A percentile compares a stretch with the other conserved stretches of the same genome.
phyloP scores from a whole-genome alignment of 2,113 vertebrate species.

The Ochotona curzoniae region DNA sequence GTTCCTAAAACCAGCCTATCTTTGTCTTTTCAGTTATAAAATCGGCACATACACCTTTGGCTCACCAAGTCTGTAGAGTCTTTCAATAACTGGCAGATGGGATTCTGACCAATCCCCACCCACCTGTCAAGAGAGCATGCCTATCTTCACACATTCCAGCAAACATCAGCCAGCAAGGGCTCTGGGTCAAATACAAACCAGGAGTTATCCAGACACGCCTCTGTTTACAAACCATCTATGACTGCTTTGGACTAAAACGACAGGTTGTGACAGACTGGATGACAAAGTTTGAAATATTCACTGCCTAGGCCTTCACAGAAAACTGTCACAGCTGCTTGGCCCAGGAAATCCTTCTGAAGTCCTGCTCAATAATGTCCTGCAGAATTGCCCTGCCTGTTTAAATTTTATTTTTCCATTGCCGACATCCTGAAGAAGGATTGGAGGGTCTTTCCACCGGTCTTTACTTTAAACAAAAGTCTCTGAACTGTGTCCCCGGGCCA shows the following conservation, averaged over 20 bases:
- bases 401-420: background rate
- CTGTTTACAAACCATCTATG: background rate
- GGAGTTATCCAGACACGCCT: background rate
- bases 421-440: background rate
- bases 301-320: background rate
- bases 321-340: background rate
- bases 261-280: background rate
- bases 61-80: background rate
- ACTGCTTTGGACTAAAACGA: background rate
- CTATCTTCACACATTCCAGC: background rate
- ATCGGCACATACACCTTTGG: background rate
- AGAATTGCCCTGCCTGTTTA: background rate
- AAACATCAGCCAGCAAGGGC: background rate
- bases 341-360: background rate
- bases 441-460: background rate
- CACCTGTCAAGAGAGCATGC: background rate
- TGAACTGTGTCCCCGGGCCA: background rate
- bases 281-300: background rate
- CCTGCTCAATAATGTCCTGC: background rate
- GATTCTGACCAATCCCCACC: background rate
- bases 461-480: background rate
- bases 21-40: conserved; percentile 6
- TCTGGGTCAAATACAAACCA: background rate
- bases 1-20: background rate
- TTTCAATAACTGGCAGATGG: background rate